Evolutionary conservation across 2,113 vertebrate species (phyloP), one percentile per base, ranked within the genome.

Genomic region (Solea senegalensis): DNA sequence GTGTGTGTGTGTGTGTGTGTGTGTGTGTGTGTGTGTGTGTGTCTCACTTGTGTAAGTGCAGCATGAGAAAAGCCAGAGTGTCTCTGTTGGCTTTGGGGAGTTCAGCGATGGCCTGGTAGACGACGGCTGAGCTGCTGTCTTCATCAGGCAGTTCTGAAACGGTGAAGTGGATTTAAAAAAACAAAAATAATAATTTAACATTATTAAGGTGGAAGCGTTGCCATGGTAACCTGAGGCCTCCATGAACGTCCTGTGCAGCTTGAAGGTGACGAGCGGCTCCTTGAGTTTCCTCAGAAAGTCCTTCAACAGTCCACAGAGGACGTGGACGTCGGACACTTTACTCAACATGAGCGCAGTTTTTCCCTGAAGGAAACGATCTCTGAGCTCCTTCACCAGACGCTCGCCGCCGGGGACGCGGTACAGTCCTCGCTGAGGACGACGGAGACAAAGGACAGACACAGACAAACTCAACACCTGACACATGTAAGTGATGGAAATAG

Each of bases 241-340:
- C 91, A 96, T 91, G 80, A 97, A 97, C 46, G 76, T 86, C 8
- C 81, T 21, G 81, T 95, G 96, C 57, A 96, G 94, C 40, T 62
- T 80, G 87, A 96, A 96, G 40, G 96, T 96, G 58, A 97, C 61
- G 2, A 97, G 89, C 0, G 95, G 96, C 51, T 97, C 96, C 58
- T 88, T 88, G 26, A 96, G 93, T 48, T 90, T 95, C 53, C 95
- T 89, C 67, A 97, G 87, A 48, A 96, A 96, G 65, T 96, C 96
- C 65, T 96, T 97, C 68, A 97, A 92, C 13, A 96, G 79, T 0
- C 96, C 94, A 8, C 96, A 96, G 7, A 96, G 84, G n/a, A 95
- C 95, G 0, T 97, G 94, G 78, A 96, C 81, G 45, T 97, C 95
- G 0, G 91, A 64, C 39, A 96, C 93, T 0, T 85, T 86, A 21